Conservation (phyloP, 1,140 invertebrate species). For the Trypoxylus dichotomus region DNA sequence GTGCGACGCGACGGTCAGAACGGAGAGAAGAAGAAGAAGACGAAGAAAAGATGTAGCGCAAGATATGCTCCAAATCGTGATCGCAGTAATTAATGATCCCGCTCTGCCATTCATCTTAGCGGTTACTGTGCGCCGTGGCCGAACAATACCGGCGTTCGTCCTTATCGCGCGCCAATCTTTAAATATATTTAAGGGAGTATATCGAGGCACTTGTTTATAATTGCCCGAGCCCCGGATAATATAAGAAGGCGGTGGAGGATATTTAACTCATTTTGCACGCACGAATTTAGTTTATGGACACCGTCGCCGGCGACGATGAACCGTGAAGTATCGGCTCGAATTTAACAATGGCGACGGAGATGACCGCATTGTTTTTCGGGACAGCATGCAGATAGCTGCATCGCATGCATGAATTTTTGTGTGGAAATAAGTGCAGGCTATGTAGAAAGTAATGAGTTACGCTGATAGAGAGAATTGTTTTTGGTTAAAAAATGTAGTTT, state of each 20-base stretch:
- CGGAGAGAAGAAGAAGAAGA: not conserved
- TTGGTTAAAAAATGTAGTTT: no score
- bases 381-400: not conserved
- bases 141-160: conserved; percentile 30
- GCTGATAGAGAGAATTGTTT: no score
- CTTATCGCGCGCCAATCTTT: conserved; percentile 29
- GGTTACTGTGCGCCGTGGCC: conserved; percentile 15
- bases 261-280: conserved; percentile 28
- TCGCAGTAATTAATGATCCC: conserved; percentile 40
- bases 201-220: conserved; percentile 28
- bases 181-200: conserved; percentile 27
- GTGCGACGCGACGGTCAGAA: not conserved
- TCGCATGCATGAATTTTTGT: no score
- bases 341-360: not conserved
- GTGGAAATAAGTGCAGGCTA: no score
- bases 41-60: conserved; percentile 28
- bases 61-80: conserved; percentile 43
- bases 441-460: no score
- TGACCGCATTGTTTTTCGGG: not conserved
- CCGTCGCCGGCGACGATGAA: not conserved
- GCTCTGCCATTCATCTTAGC: conserved; percentile 36
- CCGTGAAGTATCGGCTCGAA: not conserved
- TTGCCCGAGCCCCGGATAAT: conserved; percentile 23
- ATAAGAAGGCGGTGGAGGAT: conserved; percentile 10
- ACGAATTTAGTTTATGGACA: conserved; percentile 4